Base-by-base conservation (phyloP, 64 coral and sea anemone species). In the Montipora foliosa region DNA sequence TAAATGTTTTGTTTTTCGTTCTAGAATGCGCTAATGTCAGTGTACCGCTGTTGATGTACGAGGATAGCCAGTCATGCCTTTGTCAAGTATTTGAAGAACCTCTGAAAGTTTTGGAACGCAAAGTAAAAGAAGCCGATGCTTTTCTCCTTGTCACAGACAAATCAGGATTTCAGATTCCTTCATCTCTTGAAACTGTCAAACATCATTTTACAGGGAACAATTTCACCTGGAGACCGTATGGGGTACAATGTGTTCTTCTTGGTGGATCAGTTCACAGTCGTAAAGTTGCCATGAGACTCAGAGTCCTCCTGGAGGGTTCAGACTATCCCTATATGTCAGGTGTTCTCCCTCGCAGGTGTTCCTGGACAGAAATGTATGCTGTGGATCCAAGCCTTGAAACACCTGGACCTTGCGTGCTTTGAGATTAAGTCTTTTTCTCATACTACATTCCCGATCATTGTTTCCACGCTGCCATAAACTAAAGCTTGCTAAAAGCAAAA, bases 291-390 rank as follows among this genome's bases (percentile, higher is more conserved):
- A 99, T 99, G 98, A 89, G 91, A 53, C 67, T 99, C 29, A 79
- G 91, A 37, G 89, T 92, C 6, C 85, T 99, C 24, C 58, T 99
- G 4, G 98, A 99, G 81, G 98, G 90, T 13, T 94, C 91, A 8
- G 95, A 99, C 52, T 96, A 96, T 49, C 95, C 95, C 13, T 99
- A 99, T 68, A 99, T 99, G 98, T 89, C 98, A 5, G 95, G 95
- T 10, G 89, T 93, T 3, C 61, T 99, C 37, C 98, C 98, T 5
- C 95, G 87, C 12, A 76, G 95, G 15, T 99, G 98, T 75, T 99
- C 98, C 0, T 99, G 98, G 98, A 95, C 95, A 79, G 89, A 99
- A 13, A 96, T 99, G 84, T 96, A 99, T 76, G 92, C 92, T 21
- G 94, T 99, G 3, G 98, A 99, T 44, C 92, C 87, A 17, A 99